Evolutionary conservation across 1,140 invertebrate genomes (phyloP).

Genomic region (Geopemphigus sp.): DNA sequence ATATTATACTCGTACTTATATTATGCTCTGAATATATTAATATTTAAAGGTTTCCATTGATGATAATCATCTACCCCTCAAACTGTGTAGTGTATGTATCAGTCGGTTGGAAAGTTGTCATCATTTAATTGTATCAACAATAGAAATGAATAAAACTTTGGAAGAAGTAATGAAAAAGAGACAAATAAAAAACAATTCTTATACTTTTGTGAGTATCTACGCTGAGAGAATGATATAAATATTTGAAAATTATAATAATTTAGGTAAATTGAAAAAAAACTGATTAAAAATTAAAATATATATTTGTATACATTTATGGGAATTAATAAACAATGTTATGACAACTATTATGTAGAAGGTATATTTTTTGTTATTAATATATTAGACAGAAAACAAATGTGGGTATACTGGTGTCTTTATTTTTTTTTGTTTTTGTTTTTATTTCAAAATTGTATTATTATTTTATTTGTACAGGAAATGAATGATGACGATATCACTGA

Average conservation of each 20-base stretch:
- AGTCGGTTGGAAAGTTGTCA: slow-evolving; percentile 40
- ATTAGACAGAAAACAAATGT: too few relatives aligned
- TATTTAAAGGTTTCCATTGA: slow-evolving; percentile 22
- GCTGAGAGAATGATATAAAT: too few relatives aligned
- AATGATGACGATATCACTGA: slow-evolving; percentile 10
- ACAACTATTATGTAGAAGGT: too few relatives aligned
- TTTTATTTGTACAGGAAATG: slow-evolving; percentile 3
- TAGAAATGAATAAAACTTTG: slow-evolving; percentile 46
- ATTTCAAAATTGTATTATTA: not conserved
- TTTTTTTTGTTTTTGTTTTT: too few relatives aligned
- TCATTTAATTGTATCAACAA: slow-evolving; percentile 27
- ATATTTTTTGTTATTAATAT: too few relatives aligned
- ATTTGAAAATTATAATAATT: too few relatives aligned
- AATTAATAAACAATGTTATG: too few relatives aligned
- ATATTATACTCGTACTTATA: not conserved
- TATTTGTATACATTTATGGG: too few relatives aligned
- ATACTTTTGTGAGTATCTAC: slow-evolving; percentile 22
- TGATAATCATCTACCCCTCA: slow-evolving; percentile 34
- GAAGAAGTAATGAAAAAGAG: slow-evolving; percentile 38
- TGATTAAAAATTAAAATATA: too few relatives aligned
- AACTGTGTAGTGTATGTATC: slow-evolving; percentile 30
- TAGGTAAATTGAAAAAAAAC: too few relatives aligned
- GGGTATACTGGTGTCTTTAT: too few relatives aligned
- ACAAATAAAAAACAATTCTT: slow-evolving; percentile 41
- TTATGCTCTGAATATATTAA: not conserved